phyloP scores from a whole-genome alignment of 2,888 invertebrate genomes.

The Ichneumon xanthorius region DNA sequence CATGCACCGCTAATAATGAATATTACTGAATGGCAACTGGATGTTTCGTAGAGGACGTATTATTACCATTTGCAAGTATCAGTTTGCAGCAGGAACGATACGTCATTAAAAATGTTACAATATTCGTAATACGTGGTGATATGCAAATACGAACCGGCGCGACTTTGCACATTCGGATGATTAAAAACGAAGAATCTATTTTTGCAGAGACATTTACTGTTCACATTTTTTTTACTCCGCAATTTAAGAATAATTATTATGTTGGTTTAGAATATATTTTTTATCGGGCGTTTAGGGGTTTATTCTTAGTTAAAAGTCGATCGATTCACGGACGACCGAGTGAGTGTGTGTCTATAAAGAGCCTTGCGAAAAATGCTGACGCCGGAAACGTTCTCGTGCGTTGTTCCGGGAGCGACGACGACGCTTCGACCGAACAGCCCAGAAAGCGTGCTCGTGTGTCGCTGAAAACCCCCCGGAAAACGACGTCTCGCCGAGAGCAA shows the following conservation, averaged over 20 bases:
- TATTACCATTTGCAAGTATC: too few relatives aligned
- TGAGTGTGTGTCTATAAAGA: conserved; percentile 1
- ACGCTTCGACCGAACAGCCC: conserved; percentile 33
- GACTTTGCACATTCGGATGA: too few relatives aligned
- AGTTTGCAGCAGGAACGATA: neutral
- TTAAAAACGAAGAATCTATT: neutral
- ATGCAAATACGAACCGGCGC: too few relatives aligned
- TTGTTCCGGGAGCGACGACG: conserved; percentile 53
- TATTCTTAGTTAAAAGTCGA: conserved; percentile 4
- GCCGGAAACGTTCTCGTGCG: conserved; percentile 51
- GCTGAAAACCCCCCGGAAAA: conserved; percentile 34
- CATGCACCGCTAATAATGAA: conserved; percentile 1
- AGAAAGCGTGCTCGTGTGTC: neutral
- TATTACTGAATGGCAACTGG: neutral
- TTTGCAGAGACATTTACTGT: neutral
- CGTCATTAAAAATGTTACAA: neutral
- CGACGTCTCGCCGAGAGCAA: conserved; percentile 16
- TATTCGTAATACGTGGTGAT: neutral
- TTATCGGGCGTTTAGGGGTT: neutral
- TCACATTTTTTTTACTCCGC: neutral
- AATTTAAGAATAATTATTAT: neutral
- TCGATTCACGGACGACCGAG: neutral
- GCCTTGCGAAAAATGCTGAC: conserved; percentile 66
- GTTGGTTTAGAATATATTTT: neutral
- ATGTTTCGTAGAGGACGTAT: too few relatives aligned